A percentile compares a stretch with the other conserved stretches of the same genome.
Conservation (phyloP, 2,797 vertebrate species). For the Otolemur crassicaudatus region DNA sequence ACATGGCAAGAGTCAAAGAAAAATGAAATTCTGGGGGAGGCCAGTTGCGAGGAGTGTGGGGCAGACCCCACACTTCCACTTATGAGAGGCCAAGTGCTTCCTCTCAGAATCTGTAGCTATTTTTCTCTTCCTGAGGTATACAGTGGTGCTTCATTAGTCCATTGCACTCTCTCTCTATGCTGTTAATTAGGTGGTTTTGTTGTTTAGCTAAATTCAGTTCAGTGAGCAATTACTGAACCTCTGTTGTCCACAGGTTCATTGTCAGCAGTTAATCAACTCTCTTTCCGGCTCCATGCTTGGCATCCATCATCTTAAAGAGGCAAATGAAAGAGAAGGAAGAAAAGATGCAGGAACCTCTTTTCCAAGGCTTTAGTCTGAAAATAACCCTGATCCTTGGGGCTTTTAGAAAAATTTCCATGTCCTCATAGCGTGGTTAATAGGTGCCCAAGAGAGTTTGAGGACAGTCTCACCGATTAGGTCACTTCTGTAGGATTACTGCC, state of each 20-base stretch:
- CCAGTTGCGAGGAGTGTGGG: not conserved
- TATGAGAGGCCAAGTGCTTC: not conserved
- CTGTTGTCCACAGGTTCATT: not conserved
- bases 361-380: slow-evolving; percentile 24
- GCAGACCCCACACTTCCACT: too few relatives aligned
- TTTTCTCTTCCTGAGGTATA: not conserved
- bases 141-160: not conserved
- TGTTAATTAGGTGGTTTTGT: not conserved
- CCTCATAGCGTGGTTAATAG: not conserved
- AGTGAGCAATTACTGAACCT: not conserved
- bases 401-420: not conserved
- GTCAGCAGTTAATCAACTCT: not conserved
- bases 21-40: not conserved
- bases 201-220: slow-evolving; percentile 10
- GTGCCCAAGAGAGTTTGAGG: not conserved
- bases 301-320: slow-evolving; percentile 19
- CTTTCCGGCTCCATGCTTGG: not conserved
- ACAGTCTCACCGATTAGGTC: not conserved
- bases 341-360: not conserved
- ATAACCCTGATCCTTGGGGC: not conserved
- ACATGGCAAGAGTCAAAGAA: not conserved
- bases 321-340: not conserved
- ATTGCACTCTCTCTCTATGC: not conserved
- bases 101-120: not conserved
- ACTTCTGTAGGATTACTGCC: not conserved